These are phyloP conservation scores for Ibycter americanus DNA, from an alignment of 2,797 vertebrate species.

Conservation along the genomic window DNA sequence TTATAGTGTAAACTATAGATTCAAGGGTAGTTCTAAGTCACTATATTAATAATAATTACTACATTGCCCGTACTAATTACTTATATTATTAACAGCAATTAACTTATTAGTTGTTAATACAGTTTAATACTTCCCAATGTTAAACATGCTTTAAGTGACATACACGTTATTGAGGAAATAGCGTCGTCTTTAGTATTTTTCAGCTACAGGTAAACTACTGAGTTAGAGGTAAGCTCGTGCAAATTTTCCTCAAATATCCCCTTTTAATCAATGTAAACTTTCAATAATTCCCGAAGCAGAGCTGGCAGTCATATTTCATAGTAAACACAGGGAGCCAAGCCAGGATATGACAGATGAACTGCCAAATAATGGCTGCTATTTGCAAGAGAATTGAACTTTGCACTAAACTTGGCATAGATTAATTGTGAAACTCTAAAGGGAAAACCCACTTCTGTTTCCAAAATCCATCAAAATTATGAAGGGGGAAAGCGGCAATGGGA, in stretches of 20 bases:
- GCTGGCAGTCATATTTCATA: constrained; percentile 43
- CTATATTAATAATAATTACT: not conserved
- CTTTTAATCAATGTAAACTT: constrained; percentile 35
- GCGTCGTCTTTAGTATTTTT: accelerated
- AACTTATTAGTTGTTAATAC: not conserved
- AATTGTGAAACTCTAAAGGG: constrained; percentile 45
- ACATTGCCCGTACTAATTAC: not conserved
- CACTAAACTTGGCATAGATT: constrained; percentile 54
- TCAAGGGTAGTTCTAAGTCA: too few relatives aligned
- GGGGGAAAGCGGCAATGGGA: not conserved
- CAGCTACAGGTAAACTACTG: not conserved
- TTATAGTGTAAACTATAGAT: too few relatives aligned
- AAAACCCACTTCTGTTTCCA: constrained; percentile 51
- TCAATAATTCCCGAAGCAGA: not conserved
- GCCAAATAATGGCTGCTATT: constrained; percentile 65
- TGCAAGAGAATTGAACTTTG: constrained; percentile 67
- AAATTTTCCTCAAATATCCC: not conserved
- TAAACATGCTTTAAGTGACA: not conserved
- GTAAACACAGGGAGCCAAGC: constrained; percentile 58
- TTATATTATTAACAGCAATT: not conserved
- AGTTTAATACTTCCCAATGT: not conserved
- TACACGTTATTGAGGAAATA: not conserved
- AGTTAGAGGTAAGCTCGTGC: not conserved
- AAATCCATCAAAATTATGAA: constrained; percentile 42
- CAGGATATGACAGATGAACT: constrained; percentile 59